These are phyloP conservation scores for Tetraneura akinire DNA, from an alignment of 1,140 invertebrate species.

Conservation along the genomic window DNA sequence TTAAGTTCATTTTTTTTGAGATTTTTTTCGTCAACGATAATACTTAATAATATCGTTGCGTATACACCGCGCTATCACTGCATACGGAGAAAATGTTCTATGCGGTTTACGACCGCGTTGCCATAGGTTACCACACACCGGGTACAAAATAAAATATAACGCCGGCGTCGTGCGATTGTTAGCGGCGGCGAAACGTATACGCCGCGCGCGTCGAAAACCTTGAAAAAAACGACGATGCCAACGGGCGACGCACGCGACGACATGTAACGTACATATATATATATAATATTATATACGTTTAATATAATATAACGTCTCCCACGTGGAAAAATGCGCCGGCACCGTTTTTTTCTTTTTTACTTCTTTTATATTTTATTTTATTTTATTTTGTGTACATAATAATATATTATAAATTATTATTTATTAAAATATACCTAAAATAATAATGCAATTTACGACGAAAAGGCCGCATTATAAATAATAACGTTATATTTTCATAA, in stretches of 20 bases:
- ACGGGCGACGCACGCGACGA: neutral
- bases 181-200: neutral
- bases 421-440: too few relatives aligned
- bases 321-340: conserved; percentile 19
- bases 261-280: neutral
- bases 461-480: too few relatives aligned
- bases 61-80: too few relatives aligned
- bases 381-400: too few relatives aligned
- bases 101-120: neutral
- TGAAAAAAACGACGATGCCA: neutral
- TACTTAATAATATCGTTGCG: too few relatives aligned
- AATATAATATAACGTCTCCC: neutral
- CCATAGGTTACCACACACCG: neutral
- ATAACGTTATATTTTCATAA: too few relatives aligned
- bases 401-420: too few relatives aligned
- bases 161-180: conserved; percentile 3
- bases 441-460: too few relatives aligned
- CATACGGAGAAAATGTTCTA: too few relatives aligned
- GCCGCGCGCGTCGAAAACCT: conserved; percentile 4
- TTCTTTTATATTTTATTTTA: neutral
- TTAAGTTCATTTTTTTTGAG: too few relatives aligned
- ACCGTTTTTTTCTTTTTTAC: neutral
- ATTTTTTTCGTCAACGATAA: too few relatives aligned
- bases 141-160: neutral
- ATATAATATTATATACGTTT: neutral